Base-by-base conservation (phyloP, 2,888 invertebrate species). In the Drosophila demipolita region DNA sequence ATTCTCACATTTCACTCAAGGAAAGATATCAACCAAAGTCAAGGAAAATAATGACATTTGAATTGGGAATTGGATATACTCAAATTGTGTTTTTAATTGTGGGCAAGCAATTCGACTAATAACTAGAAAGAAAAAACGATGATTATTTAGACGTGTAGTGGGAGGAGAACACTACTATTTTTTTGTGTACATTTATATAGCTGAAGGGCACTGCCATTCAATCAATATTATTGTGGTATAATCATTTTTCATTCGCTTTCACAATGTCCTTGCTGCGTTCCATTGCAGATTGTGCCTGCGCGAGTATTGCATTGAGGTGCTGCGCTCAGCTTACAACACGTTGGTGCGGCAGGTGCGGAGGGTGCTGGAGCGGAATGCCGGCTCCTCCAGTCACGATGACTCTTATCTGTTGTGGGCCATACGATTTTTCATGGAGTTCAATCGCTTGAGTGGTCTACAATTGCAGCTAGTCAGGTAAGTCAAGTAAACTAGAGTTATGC, bases 391-490 rank as follows among this genome's bases (percentile, higher is more conserved):
- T 91, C 96, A 98, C 92, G 99, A 99, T 93, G 98, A 98, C 92
- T 97, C 97, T 0, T 98, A 98, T 93, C 98, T 98, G 93, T 94
- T 99, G 75, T 99, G 98, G 98, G 96, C 97, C 9, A 94, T 99
- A 83, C 96, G 96, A 90, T 99, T 99, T 94, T 99, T 99, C 93
- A 98, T 99, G 98, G 98, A 98, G 93, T 99, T 99, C 93, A 99
- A 98, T 94, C 95, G 99, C 80, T 94, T 96, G 87, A 96, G 97
- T 92, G 96, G 97, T 89, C 97, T 97, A 91, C 95, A 97, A 93
- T 96, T 98, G 78, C 97, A 98, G 93, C 94, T 97, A 85, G 96
- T 99, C 82, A 97, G 98, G 97, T 97, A 94, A 94, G 91, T 42
- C 32, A 23, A 20, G 32, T 90, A 55, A 29, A 58, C 20, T 52